Base-by-base conservation (phyloP, 2,797 vertebrate species). In the Tragelaphus oryx region DNA sequence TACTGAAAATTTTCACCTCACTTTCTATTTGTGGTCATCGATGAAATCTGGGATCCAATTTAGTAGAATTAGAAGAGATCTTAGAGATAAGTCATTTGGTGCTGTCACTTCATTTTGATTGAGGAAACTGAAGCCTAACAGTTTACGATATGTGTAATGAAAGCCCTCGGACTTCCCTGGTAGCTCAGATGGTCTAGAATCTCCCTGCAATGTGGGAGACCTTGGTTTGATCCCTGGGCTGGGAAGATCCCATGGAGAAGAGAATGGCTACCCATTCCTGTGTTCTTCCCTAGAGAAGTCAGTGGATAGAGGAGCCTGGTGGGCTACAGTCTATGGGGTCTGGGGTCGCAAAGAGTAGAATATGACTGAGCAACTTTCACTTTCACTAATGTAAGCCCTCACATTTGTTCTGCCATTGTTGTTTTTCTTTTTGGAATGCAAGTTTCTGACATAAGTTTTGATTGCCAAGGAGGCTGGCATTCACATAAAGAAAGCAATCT, bases 301-400 rank as follows among this genome's bases (percentile, higher is more conserved):
- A 33, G 20, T 68, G 18, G 18, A 68, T 5, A 22, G 33, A 11
- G 5, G 33, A 68, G 60, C 60, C 60, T 65, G 8, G 60, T 65
- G 60, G 60, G 30, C 60, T 65, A 62, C 8, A 65, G 62, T 68
- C 62, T 37, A 22, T 37, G 33, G n/a, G 62, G 9, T 68, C 62
- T 37, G 62, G 5, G 18, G 18, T 37, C 5, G 0, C n/a, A 68
- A 37, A 68, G 62, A 37, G 18, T 68, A 0, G 0, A 18, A 68
- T 37, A 68, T 37, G 9, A 68, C 62, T 68, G 62, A 68, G 9
- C 30, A 68, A 37, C 33, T 68, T 68, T 37, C 62, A 68, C 10
- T 68, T 68, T 37, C 62, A 68, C 33, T 12, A 22, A 8, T 33
- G 5, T 33, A 33, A 79, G 46, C 28, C 46, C 9, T 76, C 5